Conservation (phyloP, 2,113 vertebrate genomes). For the Myanophis thanlyinensis region DNA sequence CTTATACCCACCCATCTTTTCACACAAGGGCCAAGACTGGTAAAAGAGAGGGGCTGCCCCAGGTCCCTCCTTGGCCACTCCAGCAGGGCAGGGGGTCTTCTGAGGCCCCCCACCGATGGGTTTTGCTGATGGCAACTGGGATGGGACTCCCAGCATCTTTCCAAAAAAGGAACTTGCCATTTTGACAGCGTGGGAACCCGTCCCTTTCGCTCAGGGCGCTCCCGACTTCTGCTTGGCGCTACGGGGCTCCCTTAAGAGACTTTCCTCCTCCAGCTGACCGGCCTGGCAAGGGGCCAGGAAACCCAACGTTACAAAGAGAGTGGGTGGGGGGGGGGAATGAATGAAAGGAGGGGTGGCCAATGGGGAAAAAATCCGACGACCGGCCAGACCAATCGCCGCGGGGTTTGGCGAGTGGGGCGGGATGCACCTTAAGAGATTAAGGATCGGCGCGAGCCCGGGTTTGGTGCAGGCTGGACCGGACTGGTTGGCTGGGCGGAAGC, state of each 20-base stretch:
- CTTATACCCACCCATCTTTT: too few relatives aligned
- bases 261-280: neutral
- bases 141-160: too few relatives aligned
- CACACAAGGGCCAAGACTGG: too few relatives aligned
- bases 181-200: neutral
- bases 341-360: accelerated
- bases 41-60: too few relatives aligned
- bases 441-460: neutral
- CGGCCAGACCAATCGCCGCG: accelerated
- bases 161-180: too few relatives aligned
- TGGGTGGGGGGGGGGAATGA: accelerated
- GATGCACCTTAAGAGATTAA: too few relatives aligned
- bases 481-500: neutral
- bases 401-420: accelerated
- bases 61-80: too few relatives aligned
- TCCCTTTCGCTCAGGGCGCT: too few relatives aligned
- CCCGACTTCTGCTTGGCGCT: neutral
- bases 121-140: too few relatives aligned
- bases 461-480: too few relatives aligned
- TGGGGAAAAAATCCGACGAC: accelerated
- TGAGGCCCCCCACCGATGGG: too few relatives aligned
- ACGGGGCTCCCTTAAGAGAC: constrained; percentile 23
- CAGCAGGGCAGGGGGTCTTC: too few relatives aligned
- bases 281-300: neutral
- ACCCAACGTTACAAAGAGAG: neutral